Evolutionary conservation across 2,797 vertebrate genomes (phyloP), one percentile per base, ranked within the genome.

Genomic region (Streptopelia turtur): DNA sequence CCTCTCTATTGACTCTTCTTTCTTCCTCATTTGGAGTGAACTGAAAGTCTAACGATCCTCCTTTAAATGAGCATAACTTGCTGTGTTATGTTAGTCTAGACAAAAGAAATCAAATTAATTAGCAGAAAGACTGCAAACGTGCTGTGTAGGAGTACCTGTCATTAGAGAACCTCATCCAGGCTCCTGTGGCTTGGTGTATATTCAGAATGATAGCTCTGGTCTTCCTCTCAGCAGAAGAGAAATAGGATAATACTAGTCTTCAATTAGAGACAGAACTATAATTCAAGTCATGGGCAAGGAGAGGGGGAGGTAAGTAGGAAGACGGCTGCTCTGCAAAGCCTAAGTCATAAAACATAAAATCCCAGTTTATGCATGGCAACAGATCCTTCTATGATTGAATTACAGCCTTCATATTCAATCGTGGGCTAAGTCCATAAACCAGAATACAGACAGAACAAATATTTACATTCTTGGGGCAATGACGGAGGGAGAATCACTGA

Each of bases 41-140:
- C 74, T 18, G 64, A 91, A 95, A 93, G 45, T 61, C 81, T 87
- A 90, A 87, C 2, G 0, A 60, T 95, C 59, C 64, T 81, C 60
- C 83, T 92, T 91, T 79, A 77, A 95, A 94, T 80, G 53, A 93
- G 75, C 81, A 52, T 55, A 88, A 86, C 78, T 81, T 68, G 65
- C 86, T 91, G 90, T 89, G 86, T 92, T 95, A 95, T 94, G 92
- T 96, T 95, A 86, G 97, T 97, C 96, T 97, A 97, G 97, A 97
- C 97, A 96, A 97, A 97, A 90, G 93, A 96, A 97, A 97, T 97
- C 83, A 96, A 97, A 94, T 94, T 95, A 96, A 97, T 98, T 97
- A 97, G 94, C 66, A 97, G 88, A 96, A 97, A 96, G 95, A 84
- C 94, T 96, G 88, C 57, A 97, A 96, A 96, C 97, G 90, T 91